Base-by-base conservation (phyloP, 2,888 invertebrate species). In the Agelastica alni region DNA sequence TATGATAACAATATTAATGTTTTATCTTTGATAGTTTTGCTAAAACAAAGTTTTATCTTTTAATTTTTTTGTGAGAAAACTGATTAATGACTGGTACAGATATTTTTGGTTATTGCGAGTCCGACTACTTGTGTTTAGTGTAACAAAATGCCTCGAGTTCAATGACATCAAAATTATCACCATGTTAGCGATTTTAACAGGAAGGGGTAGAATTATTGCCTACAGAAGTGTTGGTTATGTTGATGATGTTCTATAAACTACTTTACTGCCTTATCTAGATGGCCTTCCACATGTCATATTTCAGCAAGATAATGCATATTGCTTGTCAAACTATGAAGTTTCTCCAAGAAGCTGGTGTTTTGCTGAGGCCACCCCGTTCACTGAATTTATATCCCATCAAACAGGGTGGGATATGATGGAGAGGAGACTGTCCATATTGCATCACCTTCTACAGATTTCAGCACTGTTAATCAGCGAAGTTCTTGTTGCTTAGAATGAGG, bases 101-200 rank as follows among this genome's bases (percentile, higher is more conserved):
- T 5, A 22, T 22, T 34, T 34, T 34, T 12, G 13, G 34, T 34
- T 34, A 34, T 34, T 34, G 34, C 7, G 12, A 4, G 13, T 34
- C 34, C 13, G 14, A 4, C 34, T 34, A 34, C 12, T 34, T 34
- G 14, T 34, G 7, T 13, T 34, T 5, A 13, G 34, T 7, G 34
- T 34, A 34, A 34, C 13, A 34, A 34, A 34, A 34, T 34, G 34
- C 14, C 34, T 34, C 14, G 14, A 34, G 14, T 34, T 34, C 34
- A 14, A 34, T 13, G 34, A 34, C 10, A 34, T 13, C 13, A 34
- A 34, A 34, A 34, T 34, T 22, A 22, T 7, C 22, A 22, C 22
- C 22, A 22, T 22, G 22, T 22, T 22, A 22, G 31, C 31, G 31
- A 31, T 31, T 31, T 31, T 31, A n/a, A 31, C 9, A 4, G 31